Evolutionary conservation across 2,888 invertebrate genomes (phyloP).

Genomic region (Apodemia duryi): DNA sequence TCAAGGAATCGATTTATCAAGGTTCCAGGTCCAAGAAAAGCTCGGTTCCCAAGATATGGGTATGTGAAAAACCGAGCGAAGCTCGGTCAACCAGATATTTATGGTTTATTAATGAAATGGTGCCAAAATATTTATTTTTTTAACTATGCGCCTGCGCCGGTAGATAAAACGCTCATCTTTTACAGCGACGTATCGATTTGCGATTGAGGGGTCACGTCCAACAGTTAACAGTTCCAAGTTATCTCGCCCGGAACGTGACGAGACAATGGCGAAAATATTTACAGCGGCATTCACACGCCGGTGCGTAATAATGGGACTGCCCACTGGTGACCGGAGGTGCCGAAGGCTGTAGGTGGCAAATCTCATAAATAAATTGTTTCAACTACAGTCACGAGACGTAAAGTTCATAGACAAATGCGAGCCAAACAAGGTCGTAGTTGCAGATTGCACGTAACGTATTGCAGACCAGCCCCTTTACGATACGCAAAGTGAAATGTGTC

Average conservation of each 20-base stretch:
- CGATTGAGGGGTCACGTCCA: not conserved
- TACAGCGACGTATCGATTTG: slow-evolving; percentile 9
- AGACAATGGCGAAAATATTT: not conserved
- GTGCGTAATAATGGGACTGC: not conserved
- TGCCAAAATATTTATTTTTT: no score
- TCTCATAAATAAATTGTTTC: not conserved
- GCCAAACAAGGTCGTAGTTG: not conserved
- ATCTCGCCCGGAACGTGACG: slow-evolving; percentile 4
- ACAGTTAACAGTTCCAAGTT: not conserved
- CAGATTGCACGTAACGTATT: not conserved
- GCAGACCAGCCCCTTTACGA: not conserved
- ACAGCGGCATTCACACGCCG: not conserved
- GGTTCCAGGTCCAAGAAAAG: no score
- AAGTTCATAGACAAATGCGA: not conserved
- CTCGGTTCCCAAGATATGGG: no score
- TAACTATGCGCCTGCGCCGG: no score
- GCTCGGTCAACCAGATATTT: no score
- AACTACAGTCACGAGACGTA: not conserved
- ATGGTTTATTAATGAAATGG: no score
- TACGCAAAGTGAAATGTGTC: no score
- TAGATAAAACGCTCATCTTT: not conserved
- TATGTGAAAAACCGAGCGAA: no score
- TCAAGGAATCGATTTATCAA: no score
- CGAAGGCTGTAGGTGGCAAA: slow-evolving; percentile 3
- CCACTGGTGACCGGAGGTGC: not conserved